phyloP scores from a whole-genome alignment of 2,113 vertebrate species.

The Neolamprologus tretocephalus region DNA sequence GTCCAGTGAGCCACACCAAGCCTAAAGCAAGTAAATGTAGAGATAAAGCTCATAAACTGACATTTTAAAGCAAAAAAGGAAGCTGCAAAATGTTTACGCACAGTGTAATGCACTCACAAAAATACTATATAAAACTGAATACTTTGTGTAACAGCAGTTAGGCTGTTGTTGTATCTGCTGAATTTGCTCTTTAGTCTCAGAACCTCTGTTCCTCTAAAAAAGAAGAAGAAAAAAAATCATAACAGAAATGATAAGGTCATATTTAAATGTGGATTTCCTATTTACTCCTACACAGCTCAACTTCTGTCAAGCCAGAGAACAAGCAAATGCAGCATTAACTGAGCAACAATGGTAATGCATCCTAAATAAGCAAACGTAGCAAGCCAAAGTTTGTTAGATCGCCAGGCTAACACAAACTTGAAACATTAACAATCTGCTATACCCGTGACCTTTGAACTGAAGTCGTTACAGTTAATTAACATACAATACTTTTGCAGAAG shows the following conservation, averaged over 20 bases:
- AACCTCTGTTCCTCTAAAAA: not conserved
- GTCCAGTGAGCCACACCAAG: not conserved
- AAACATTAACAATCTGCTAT: not conserved
- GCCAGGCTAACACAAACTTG: not conserved
- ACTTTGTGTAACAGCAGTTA: not conserved
- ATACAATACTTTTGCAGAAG: not conserved
- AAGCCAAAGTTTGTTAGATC: not conserved
- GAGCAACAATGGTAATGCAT: not conserved
- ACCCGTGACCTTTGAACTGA: not conserved
- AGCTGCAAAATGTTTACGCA: not conserved
- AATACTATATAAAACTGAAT: not conserved
- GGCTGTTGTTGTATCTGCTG: not conserved
- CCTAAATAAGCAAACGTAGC: not conserved
- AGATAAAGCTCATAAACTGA: not conserved
- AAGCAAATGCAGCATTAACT: not conserved
- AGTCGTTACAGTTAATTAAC: not conserved
- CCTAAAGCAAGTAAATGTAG: not conserved
- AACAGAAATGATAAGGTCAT: not conserved
- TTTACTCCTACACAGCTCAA: not conserved
- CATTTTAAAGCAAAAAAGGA: not conserved
- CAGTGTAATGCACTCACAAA: not conserved
- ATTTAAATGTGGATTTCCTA: not conserved
- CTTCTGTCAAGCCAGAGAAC: not conserved
- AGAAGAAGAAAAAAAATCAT: not conserved
- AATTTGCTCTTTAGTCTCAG: not conserved